A percentile compares a stretch with the other conserved stretches of the same genome.
phyloP scores from a whole-genome alignment of 2,797 vertebrate genomes.

The Periophthalmus magnuspinnatus region DNA sequence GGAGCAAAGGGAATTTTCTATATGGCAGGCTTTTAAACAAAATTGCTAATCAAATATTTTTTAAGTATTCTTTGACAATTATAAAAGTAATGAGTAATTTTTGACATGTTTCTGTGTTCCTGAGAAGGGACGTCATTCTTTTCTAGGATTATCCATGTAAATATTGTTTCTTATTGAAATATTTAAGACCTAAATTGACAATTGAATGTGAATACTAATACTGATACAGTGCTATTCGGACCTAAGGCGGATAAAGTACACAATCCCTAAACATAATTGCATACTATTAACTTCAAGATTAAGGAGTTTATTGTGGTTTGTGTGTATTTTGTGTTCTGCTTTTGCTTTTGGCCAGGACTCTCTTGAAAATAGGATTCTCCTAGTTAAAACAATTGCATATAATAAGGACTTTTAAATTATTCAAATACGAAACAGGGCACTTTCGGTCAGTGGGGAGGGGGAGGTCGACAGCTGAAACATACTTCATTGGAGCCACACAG shows the following conservation, averaged over 20 bases:
- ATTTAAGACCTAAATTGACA: background rate
- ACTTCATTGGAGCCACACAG: conserved; percentile 64
- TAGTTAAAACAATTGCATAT: background rate
- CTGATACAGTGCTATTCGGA: background rate
- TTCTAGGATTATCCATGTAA: background rate
- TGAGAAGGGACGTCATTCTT: background rate
- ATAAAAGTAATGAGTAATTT: background rate
- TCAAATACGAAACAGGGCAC: conserved; percentile 37
- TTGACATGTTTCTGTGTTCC: background rate
- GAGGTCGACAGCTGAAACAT: conserved; percentile 70
- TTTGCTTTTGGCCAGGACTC: too few species aligned
- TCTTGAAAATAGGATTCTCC: too few species aligned
- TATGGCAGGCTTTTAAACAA: too few species aligned
- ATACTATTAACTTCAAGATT: too few species aligned
- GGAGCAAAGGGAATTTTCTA: too few species aligned
- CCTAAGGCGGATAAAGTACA: background rate
- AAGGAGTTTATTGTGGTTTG: too few species aligned
- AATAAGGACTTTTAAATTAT: background rate
- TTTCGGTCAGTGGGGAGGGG: conserved; percentile 63
- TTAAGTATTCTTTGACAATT: too few species aligned
- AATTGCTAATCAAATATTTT: too few species aligned
- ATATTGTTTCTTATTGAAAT: background rate
- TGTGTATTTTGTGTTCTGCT: too few species aligned
- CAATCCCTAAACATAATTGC: background rate
- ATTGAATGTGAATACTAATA: background rate